Base-by-base conservation (phyloP, 37 sponge, comb jelly and placozoan genomes). In the Sycon ciliatum region DNA sequence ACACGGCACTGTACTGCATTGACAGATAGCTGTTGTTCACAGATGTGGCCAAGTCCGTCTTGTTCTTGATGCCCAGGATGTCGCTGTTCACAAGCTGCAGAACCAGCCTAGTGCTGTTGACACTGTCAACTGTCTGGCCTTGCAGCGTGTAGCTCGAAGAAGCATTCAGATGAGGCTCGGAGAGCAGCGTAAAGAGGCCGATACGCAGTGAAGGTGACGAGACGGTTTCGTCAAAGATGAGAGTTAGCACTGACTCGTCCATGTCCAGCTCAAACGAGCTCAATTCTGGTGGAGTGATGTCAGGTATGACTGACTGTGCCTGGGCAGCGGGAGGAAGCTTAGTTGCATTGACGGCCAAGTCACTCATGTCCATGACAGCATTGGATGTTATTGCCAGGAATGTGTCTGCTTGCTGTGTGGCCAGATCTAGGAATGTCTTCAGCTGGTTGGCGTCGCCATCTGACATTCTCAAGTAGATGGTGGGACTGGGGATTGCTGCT, bases 181-280 rank as follows among this genome's bases (percentile, higher is more conserved):
- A 85, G 9, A 61, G 76, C 29, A 89, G 42, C n/a, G 73, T 56
- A 16, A 89, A 72, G 32, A 71, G 74, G 35, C 74, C 36, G 4
- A 80, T 9, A 29, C 58, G 33, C 5, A 89, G 71, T 1, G 87
- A 78, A 1, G 52, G 63, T 13, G 79, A 64, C 27, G 82, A 64
- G 9, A 89, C 86, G 1, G 90, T 85, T 68, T 89, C 90, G 76
- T 82, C 86, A 79, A 89, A 89, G 29, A 57, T 80, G 3, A 89
- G 63, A 32, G 78, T 85, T 16, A 89, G 62, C 30, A 82, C 4
- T 26, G 86, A 83, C 56, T 63, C 79, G 74, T 89, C 64, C n/a
- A 81, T 79, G 79, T 89, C 83, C 13, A 83, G 55, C 28, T 85
- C 78, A 39, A 89, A 89, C n/a, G 26, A 60, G 40, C 56, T 23